Percentiles rank a stretch among this genome's conserved stretches.
These are phyloP conservation scores for Spisula subtruncata DNA, from an alignment of 2,888 invertebrate species.

Conservation along the genomic window DNA sequence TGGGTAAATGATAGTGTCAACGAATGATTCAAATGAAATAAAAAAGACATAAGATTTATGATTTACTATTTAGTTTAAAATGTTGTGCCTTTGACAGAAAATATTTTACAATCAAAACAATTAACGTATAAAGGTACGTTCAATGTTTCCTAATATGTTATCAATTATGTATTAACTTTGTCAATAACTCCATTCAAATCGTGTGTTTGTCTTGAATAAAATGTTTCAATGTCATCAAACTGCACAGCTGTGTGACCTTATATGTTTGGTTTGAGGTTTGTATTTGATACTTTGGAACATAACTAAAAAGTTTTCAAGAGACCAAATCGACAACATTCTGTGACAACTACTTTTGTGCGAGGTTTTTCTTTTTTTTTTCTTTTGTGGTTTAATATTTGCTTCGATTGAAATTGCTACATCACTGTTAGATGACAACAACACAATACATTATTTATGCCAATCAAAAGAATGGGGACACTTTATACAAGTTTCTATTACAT, in stretches of 20 bases:
- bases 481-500: too few relatives aligned
- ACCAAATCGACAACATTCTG: neutral
- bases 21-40: too few relatives aligned
- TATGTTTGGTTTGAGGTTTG: neutral
- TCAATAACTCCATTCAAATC: neutral
- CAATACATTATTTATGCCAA: too few relatives aligned
- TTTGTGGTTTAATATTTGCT: neutral
- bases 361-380: neutral
- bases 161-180: neutral
- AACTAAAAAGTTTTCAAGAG: neutral
- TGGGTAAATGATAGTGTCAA: too few relatives aligned
- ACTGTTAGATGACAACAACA: neutral
- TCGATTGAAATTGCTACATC: conserved; percentile 5
- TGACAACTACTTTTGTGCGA: neutral
- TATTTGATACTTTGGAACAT: neutral
- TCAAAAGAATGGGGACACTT: too few relatives aligned
- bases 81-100: too few relatives aligned
- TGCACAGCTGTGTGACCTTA: neutral
- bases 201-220: neutral
- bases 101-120: too few relatives aligned
- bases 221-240: neutral
- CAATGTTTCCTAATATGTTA: neutral
- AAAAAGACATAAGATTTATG: too few relatives aligned
- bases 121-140: too few relatives aligned
- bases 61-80: too few relatives aligned